Conservation (phyloP, 1,140 invertebrate species). For the Coenobita brevimanus region DNA sequence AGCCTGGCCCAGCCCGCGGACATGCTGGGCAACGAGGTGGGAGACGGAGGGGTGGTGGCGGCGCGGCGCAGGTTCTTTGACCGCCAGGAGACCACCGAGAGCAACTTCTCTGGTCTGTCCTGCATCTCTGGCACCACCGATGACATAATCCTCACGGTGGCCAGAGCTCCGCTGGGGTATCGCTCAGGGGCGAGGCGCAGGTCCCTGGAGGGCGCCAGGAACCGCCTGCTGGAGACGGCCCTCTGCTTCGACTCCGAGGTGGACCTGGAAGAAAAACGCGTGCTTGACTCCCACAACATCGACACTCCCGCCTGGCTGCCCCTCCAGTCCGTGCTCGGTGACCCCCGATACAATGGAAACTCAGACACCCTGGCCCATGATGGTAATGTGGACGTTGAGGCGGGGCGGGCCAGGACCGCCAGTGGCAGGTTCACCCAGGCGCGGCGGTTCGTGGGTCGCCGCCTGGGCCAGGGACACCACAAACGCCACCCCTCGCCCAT, state of each 20-base stretch:
- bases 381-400: conserved; percentile 34
- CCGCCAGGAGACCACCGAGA: conserved; percentile 47
- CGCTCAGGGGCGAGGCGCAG: not conserved
- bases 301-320: conserved; percentile 45
- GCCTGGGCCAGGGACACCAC: conserved; percentile 46
- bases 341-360: conserved; percentile 20
- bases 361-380: conserved; percentile 28
- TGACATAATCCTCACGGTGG: conserved; percentile 50
- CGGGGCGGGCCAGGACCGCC: not conserved
- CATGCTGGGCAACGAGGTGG: conserved; percentile 30
- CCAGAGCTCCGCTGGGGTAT: conserved; percentile 39
- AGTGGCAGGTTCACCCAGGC: conserved; percentile 30
- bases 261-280: conserved; percentile 46
- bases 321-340: conserved; percentile 22
- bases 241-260: conserved; percentile 56
- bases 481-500: conserved; percentile 55
- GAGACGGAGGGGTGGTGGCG: conserved; percentile 46
- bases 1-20: not conserved
- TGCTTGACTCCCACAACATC: conserved; percentile 55
- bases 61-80: conserved; percentile 39
- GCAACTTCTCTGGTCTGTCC: conserved; percentile 49
- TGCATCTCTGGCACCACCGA: conserved; percentile 46
- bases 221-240: conserved; percentile 48
- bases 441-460: conserved; percentile 47
- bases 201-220: conserved; percentile 20